phyloP scores from a whole-genome alignment of 2,797 vertebrate genomes.

The Tokudaia tokunoshimensis region DNA sequence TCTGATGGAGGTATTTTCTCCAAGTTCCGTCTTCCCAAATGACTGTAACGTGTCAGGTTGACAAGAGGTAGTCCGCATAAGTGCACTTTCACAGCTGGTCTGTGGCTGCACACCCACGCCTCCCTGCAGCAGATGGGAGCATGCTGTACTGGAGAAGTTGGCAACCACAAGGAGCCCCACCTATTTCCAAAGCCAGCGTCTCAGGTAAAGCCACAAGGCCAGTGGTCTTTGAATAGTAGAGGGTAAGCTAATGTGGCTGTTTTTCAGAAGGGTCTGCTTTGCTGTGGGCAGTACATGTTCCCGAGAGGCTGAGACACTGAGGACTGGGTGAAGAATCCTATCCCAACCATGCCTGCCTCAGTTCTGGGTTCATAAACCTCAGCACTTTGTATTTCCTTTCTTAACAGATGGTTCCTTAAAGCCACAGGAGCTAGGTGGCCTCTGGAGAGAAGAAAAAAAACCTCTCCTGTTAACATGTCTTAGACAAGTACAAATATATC shows the following conservation, averaged over 20 bases:
- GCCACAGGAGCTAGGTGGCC: neutral
- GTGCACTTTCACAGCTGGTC: slow-evolving; percentile 74
- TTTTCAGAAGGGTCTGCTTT: neutral
- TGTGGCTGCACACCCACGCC: neutral
- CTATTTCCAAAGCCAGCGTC: rapidly evolving
- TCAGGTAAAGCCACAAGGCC: rapidly evolving
- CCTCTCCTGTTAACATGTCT: neutral
- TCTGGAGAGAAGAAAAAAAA: neutral
- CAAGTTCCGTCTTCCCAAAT: neutral
- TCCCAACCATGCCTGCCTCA: neutral
- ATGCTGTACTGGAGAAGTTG: neutral
- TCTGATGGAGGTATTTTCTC: neutral
- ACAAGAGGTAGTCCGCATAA: neutral
- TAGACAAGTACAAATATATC: neutral
- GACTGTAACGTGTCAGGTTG: neutral
- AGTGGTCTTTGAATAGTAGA: too few relatives aligned
- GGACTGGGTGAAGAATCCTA: neutral
- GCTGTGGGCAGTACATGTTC: neutral
- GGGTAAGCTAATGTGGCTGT: neutral
- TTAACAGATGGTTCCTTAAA: neutral
- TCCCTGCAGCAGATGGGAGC: neutral
- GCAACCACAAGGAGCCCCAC: neutral
- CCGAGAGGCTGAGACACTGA: neutral
- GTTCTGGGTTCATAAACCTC: neutral
- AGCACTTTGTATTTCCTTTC: neutral